Evolutionary conservation across 2,888 invertebrate genomes (phyloP), one percentile per base, ranked within the genome.

Genomic region (Coenonympha arcania): DNA sequence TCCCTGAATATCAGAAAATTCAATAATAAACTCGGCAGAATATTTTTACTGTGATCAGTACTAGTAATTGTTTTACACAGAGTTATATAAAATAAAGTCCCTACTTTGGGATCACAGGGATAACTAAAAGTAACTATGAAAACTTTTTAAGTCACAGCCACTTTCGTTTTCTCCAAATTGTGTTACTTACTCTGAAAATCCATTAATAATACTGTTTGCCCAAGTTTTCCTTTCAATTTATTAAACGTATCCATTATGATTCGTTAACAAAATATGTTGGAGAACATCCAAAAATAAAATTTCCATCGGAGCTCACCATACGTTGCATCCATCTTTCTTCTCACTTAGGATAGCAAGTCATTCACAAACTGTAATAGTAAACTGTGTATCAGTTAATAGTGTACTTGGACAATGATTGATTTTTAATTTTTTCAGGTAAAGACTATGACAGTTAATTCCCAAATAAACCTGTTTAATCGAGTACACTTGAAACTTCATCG

Each of bases 271-370:
- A 45, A 31, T 24, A n/a, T n/a, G 37, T 57, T 60, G 61, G 57
- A 56, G 43, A 26, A 39, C 28, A 26, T 54, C 60, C 57, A 56
- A 58, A 50, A 48, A 48, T 40, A 26, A 39, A 47, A 51, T 54
- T 48, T 48, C 33, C 46, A 30, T 37, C 20, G 28, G 15, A 15
- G 46, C 28, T 34, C 24, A 47, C 50, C 46, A 40, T 43, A 22
- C 19, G 51, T 54, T 55, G 43, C 59, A 59, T 62, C 62, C 62
- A 66, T 68, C 66, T 56, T 63, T n/a, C n/a, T n/a, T n/a, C n/a
- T n/a, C n/a, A 9, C 58, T 60, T 56, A 57, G 56, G 66, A 64
- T 56, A 49, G 61, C 69, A 61, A 73, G 70, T 78, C 76, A 74
- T 71, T 70, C 68, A 65, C n/a, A n/a, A n/a, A n/a, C n/a, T n/a